Evolutionary conservation across 2,888 invertebrate species (phyloP), one percentile per base, ranked within the genome.

Genomic region (Cyaniris semiargus): DNA sequence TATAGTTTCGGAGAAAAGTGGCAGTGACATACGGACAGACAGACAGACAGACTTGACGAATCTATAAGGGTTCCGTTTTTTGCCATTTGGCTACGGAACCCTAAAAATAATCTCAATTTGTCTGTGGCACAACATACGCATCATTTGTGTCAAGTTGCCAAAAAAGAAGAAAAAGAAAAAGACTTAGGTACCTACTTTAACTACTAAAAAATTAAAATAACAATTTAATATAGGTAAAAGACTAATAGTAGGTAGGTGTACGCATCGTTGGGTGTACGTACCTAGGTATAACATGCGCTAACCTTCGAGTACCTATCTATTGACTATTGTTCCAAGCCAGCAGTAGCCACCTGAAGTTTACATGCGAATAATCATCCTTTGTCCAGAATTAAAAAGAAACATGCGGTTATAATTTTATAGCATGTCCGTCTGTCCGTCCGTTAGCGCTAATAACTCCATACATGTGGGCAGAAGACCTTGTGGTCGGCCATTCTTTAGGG

Each of bases 401-500:
- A 83, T 89, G 88, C 84, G 88, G 89, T 91, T 85, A 84, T 83
- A 82, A 80, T 85, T 84, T 78, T 23, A 88, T 86, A 81, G 86
- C 81, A 78, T 85, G 87, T 86, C 86, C 86, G 84, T 85, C 83
- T 81, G 85, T 84, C 83, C 82, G 83, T 80, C 82, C 89, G 91
- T 92, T 92, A 92, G 85, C 85, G 85, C 87, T 92, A 92, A 92
- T 92, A 91, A 91, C 91, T 90, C 89, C 88, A 89, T 89, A 88
- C 86, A 84, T 84, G 86, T 85, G 82, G 83, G 82, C 80, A 81
- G 85, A 88, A 86, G 85, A 84, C 85, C 86, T 86, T 92, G 93
- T 85, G 93, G 93, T 92, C 84, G 85, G 83, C 85, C 83, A 84
- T 87, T 87, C 85, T 82, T 82, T 82, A 81, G 80, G 82, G 79